Percentiles rank a stretch among this genome's conserved stretches.
Evolutionary conservation across 2,888 invertebrate genomes (phyloP).

Genomic region (Drosophila meridiana): DNA sequence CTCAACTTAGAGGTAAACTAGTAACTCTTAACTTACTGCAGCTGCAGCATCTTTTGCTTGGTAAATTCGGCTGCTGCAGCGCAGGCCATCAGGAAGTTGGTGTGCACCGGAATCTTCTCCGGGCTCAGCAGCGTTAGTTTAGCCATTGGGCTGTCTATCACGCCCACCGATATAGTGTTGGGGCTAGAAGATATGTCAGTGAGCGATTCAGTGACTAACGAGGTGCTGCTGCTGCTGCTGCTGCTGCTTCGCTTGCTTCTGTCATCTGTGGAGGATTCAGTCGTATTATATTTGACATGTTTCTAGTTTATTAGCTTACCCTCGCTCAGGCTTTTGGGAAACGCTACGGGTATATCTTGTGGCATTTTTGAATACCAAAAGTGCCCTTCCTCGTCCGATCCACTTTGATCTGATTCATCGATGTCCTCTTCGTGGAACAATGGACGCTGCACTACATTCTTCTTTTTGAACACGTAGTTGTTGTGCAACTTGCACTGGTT

Average conservation of each 20-base stretch:
- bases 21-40: conserved; percentile 20
- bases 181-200: background rate
- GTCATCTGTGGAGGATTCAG: conserved; percentile 14
- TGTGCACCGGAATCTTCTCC: background rate
- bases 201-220: background rate
- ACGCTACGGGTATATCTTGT: conserved; percentile 22
- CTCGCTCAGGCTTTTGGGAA: background rate
- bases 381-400: background rate
- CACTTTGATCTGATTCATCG: conserved; percentile 1
- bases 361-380: conserved; percentile 48
- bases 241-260: background rate
- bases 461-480: conserved; percentile 57
- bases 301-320: conserved; percentile 15
- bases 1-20: background rate
- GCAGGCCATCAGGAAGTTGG: conserved; percentile 9
- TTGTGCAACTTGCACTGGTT: conserved; percentile 68
- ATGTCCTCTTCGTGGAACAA: conserved; percentile 1
- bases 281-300: background rate
- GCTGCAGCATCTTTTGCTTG: conserved; percentile 17
- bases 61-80: background rate
- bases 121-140: background rate
- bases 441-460: background rate
- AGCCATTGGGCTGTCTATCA: background rate
- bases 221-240: background rate
- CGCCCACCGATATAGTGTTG: background rate